phyloP scores from a whole-genome alignment of 2,888 invertebrate genomes.

The Drosophila heteroneura region DNA sequence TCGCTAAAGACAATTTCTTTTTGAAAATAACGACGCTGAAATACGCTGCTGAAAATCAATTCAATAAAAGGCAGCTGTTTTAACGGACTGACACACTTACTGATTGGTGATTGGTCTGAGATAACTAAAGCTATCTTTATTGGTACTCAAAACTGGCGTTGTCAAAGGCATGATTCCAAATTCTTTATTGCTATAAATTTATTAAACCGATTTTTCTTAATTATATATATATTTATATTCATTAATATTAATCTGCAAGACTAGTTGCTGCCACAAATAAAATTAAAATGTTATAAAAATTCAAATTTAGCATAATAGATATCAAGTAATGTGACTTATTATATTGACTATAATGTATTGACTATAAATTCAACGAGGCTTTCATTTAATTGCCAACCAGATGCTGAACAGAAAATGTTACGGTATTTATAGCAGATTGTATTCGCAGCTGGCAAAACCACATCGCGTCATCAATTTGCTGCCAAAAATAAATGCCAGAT shows the following conservation, averaged over 20 bases:
- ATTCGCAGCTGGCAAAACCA: background rate
- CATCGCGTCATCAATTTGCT: conserved; percentile 25
- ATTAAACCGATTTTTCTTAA: background rate
- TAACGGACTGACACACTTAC: background rate
- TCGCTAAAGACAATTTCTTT: background rate
- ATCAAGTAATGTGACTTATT: background rate
- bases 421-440: background rate
- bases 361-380: background rate
- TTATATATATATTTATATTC: background rate
- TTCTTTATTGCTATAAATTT: background rate
- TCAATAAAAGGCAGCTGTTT: background rate
- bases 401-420: background rate
- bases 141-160: background rate
- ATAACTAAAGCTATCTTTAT: background rate
- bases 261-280: background rate
- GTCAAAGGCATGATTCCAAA: background rate
- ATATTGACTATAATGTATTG: background rate
- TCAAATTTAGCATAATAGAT: background rate
- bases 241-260: background rate
- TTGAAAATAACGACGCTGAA: conserved; percentile 1
- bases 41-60: conserved; percentile 1
- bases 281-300: background rate
- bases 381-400: background rate
- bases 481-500: conserved; percentile 6
- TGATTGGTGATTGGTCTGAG: too few species aligned